Base-by-base conservation (phyloP, 2,113 vertebrate species). In the Collichthys lucidus region DNA sequence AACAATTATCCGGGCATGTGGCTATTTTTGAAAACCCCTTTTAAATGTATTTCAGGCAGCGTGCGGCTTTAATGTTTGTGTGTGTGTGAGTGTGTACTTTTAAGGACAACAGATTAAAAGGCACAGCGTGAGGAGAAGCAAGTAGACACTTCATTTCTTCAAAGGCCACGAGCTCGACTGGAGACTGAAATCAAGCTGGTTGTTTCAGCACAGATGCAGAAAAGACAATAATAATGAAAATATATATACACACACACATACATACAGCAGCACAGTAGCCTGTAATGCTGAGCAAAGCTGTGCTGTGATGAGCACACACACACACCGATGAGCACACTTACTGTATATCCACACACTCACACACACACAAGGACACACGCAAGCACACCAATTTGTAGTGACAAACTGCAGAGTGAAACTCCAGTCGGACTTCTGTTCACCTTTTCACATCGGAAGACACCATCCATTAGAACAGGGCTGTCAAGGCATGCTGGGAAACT, bases 351-450 rank as follows among this genome's bases (percentile, higher is more conserved):
- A 60, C n/a, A 84, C 20, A 1, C 4, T 42, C 15, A 60, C 44
- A 70, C 40, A 53, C 77, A 75, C 81, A 85, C 72, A 80, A 59
- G 59, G 74, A 82, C 78, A 74, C 74, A 5, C 73, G 46, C 44
- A 46, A 14, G 53, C 53, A 26, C 74, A 66, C 44, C 75, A 82
- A 80, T 88, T 88, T 88, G 87, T 83, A 60, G 74, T 79, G 89
- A 82, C 83, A 85, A 86, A 89, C 81, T 86, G 82, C 72, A 49
- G 85, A 72, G 72, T 68, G 61, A 86, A 89, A 84, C 74, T 86
- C 60, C 62, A 52, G 67, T 76, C 6, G 35, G 77, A 84, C 84
- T 84, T 82, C 22, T 69, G 68, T 75, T 90, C 88, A 88, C 83
- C 89, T 88, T 83, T 89, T 79, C 76, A 57, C 66, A 78, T 77